Evolutionary conservation across 1,140 invertebrate species (phyloP), one percentile per base, ranked within the genome.

Genomic region (Streblospio benedicti): DNA sequence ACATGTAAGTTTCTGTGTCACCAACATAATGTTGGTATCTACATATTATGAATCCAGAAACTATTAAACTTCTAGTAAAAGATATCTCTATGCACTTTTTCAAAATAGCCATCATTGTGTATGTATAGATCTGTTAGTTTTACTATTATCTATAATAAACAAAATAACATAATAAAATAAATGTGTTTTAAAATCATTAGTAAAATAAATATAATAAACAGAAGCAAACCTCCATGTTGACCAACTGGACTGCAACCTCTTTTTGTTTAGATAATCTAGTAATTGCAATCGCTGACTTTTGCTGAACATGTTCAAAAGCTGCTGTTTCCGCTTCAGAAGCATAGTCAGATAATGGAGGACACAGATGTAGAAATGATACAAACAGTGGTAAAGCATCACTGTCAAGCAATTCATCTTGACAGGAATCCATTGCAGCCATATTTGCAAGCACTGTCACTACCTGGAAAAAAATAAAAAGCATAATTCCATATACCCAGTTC

Each of bases 261-360:
- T 81, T 80, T 33, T 90, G 83, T 31, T 85, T 83, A 65, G 87
- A 89, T 35, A 94, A 77, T 65, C 88, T 82, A 0, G 89, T 89
- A 12, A 95, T 79, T 20, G 91, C 90, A 45, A 91, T 88, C 1
- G 89, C 86, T 0, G 89, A 84, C 68, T 93, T 93, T 66, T 87
- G 85, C 64, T 90, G 87, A n/a, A 94, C 77, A 44, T 83, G 75
- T 64, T 89, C 87, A 23, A 86, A 85, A 9, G 88, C 85, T 30
- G 85, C 81, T 2, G 83, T 74, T 66, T 85, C 78, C 27, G 83
- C 77, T 30, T 79, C 69, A 58, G 69, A 71, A 70, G 80, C 66
- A 67, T 72, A 45, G 81, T 63, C 71, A 18, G 81, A 79, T n/a
- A n/a, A n/a, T n/a, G n/a, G n/a, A n/a, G 85, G 85, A 50, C 82